Evolutionary conservation across 1,140 invertebrate species (phyloP), one percentile per base, ranked within the genome.

Genomic region (Diplogasteroides magnus): DNA sequence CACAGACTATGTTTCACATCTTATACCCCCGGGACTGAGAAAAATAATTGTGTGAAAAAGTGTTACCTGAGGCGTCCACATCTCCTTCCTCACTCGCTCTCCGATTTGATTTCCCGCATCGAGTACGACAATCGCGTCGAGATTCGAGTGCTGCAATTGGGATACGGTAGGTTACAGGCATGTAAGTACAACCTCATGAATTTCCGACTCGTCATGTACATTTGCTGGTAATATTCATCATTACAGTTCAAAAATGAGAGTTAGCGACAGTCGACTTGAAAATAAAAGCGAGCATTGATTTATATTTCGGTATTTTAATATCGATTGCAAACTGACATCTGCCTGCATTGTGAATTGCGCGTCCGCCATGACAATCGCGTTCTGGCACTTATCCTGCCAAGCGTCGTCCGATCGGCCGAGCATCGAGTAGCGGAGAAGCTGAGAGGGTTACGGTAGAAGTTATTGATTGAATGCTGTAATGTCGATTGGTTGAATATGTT

Each of bases 101-200:
- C 69, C 64, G 1, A 61, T 65, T 23, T 71, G 31, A 61, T 74
- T 65, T 19, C 68, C 64, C 15, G 64, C 68, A 48, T 74, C 64
- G 1, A 74, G 61, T 13, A 71, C 37, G 3, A 66, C 73, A 15
- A 74, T 74, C 0, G 73, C 73, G 26, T 74, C 73, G 19, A 71
- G 62, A 37, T 74, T 74, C 3, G 63, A 67, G 61, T 74, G 73
- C 73, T 74, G 63, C 63, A 74, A 57, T 31, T 6, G 31, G 27
- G n/a, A n/a, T n/a, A n/a, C n/a, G n/a, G n/a, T n/a, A n/a, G n/a
- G n/a, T n/a, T n/a, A n/a, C n/a, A n/a, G n/a, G n/a, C n/a, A n/a
- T n/a, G n/a, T n/a, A n/a, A n/a, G n/a, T n/a, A n/a, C n/a, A n/a
- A n/a, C n/a, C n/a, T n/a, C n/a, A n/a, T n/a, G n/a, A n/a, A n/a